Evolutionary conservation across 2,113 vertebrate species (phyloP).

Genomic region (Brachyistius frenatus): DNA sequence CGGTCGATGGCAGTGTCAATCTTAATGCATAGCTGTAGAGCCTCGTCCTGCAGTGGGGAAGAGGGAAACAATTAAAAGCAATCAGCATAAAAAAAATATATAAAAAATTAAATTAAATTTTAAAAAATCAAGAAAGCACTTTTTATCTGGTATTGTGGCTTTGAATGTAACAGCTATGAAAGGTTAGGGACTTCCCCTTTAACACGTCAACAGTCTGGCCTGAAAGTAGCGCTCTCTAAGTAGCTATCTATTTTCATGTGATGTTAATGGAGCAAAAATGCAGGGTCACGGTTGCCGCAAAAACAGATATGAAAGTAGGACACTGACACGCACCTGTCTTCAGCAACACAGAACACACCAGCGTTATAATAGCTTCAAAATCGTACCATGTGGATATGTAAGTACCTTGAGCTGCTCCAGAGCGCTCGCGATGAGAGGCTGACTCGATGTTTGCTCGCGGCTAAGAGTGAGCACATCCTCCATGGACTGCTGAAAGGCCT

Average conservation of each 20-base stretch:
- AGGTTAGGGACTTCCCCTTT: background rate
- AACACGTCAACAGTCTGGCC: slow-evolving; percentile 1
- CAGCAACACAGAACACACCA: background rate
- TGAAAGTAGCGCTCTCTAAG: background rate
- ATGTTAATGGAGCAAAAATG: slow-evolving; percentile 1
- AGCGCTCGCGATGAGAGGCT: slow-evolving; percentile 92
- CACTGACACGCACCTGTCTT: slow-evolving; percentile 16
- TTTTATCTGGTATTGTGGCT: background rate
- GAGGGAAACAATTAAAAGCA: background rate
- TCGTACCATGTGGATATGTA: slow-evolving; percentile 13
- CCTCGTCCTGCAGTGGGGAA: slow-evolving; percentile 87
- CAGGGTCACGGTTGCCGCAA: slow-evolving; percentile 8
- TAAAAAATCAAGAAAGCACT: no score
- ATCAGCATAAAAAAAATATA: no score
- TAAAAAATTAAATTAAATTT: no score
- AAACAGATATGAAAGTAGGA: slow-evolving; percentile 44
- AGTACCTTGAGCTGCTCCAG: slow-evolving; percentile 96
- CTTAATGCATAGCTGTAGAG: slow-evolving; percentile 94
- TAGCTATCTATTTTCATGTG: background rate
- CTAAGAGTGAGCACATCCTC: slow-evolving; percentile 90
- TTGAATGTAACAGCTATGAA: slow-evolving; percentile 8
- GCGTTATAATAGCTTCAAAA: background rate
- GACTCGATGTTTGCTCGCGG: slow-evolving; percentile 97
- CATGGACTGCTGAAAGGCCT: slow-evolving; percentile 93
- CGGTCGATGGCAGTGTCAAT: slow-evolving; percentile 93